Conservation (phyloP, 2,888 invertebrate genomes). For the Torymus auratus region DNA sequence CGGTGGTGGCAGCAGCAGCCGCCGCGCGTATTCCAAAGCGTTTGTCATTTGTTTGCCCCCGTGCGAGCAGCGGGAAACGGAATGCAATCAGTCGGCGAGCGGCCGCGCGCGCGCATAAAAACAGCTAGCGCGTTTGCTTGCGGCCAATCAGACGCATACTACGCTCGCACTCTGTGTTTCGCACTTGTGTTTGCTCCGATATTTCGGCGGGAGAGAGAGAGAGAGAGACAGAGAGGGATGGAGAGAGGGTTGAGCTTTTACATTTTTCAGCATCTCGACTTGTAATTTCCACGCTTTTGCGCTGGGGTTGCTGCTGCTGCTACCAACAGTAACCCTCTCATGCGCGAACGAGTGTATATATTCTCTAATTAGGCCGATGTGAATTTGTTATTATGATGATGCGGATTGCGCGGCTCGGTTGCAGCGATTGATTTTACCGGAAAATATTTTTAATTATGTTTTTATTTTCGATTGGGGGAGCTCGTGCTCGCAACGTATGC, state of each 20-base stretch:
- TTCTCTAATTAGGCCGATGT: conserved; percentile 49
- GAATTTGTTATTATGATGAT: conserved; percentile 26
- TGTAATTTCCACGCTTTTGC: conserved; percentile 32
- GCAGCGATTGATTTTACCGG: conserved; percentile 1
- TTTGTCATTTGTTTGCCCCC: conserved; percentile 72
- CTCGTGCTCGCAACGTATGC: background rate
- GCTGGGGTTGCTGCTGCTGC: no score
- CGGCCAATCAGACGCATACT: conserved; percentile 63
- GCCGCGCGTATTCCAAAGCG: conserved; percentile 54
- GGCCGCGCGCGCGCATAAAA: conserved; percentile 57
- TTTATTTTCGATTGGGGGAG: conserved; percentile 10
- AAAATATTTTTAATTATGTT: conserved; percentile 16
- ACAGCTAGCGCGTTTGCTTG: conserved; percentile 49
- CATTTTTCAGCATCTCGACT: conserved; percentile 42
- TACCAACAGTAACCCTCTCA: no score
- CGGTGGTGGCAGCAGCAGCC: conserved; percentile 22
- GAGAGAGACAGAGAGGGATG: no score
- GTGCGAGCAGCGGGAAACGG: conserved; percentile 50
- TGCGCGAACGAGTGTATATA: background rate
- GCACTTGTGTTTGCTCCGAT: conserved; percentile 31
- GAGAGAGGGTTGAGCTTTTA: background rate
- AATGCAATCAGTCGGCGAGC: conserved; percentile 66
- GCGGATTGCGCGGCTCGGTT: background rate
- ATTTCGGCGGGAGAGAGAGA: conserved; percentile 9
- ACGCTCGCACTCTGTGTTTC: background rate